phyloP scores from a whole-genome alignment of 1,140 invertebrate genomes.

The Mactra quadrangularis region DNA sequence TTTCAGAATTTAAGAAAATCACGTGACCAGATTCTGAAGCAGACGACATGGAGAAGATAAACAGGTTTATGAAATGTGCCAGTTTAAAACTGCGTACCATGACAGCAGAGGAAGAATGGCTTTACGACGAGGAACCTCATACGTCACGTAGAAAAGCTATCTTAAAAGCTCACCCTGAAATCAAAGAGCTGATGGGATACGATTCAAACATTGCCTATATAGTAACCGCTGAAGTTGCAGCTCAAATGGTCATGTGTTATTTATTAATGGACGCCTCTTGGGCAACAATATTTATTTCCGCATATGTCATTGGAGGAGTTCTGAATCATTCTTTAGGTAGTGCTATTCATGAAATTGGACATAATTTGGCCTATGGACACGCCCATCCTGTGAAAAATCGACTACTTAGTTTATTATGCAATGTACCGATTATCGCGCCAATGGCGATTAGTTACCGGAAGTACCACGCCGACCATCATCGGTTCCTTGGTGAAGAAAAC shows the following conservation, averaged over 20 bases:
- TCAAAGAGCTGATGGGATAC: constrained; percentile 82
- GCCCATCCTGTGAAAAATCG: constrained; percentile 77
- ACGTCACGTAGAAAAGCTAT: constrained; percentile 78
- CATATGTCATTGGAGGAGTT: constrained; percentile 80
- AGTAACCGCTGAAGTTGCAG: constrained; percentile 70
- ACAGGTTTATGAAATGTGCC: constrained; percentile 60
- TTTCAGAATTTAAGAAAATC: too few species aligned
- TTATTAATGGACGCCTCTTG: constrained; percentile 77
- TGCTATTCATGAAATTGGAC: constrained; percentile 83
- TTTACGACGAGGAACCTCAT: constrained; percentile 81
- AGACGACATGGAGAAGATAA: constrained; percentile 63
- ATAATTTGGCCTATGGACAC: constrained; percentile 83
- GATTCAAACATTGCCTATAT: constrained; percentile 79
- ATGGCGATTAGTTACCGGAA: constrained; percentile 83
- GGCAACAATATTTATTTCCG: constrained; percentile 74
- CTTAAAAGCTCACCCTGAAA: constrained; percentile 82
- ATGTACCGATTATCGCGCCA: constrained; percentile 82
- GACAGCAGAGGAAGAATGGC: constrained; percentile 71
- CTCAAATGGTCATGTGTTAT: constrained; percentile 77
- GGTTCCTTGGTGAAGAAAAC: constrained; percentile 80
- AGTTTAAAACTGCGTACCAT: constrained; percentile 53
- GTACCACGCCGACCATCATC: constrained; percentile 83
- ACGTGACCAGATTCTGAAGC: too few species aligned
- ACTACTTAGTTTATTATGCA: constrained; percentile 81
- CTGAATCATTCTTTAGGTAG: constrained; percentile 83